Evolutionary conservation across 2,797 vertebrate genomes (phyloP), one percentile per base, ranked within the genome.

Genomic region (Eulemur albifrons): DNA sequence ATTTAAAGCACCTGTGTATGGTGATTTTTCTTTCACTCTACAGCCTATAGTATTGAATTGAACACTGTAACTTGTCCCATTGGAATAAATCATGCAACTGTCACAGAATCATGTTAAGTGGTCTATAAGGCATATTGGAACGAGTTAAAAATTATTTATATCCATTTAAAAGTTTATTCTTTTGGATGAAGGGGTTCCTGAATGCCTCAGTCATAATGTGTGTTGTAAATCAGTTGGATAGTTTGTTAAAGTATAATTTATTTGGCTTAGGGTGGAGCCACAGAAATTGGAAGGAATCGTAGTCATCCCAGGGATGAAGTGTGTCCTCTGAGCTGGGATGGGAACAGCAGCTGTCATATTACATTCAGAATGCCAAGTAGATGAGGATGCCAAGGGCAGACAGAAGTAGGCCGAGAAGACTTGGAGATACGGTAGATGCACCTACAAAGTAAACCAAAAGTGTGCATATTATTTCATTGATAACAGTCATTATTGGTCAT

Each of bases 81-180:
- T 98, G 98, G 98, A 99, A 98, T 98, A 98, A 99, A 98, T 99
- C 98, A 99, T 99, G 99, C 99, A 99, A 99, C 98, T 98, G 99
- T 99, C 99, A 99, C 99, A 98, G 99, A 97, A 99, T 99, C 99
- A 99, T 99, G 98, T 98, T 98, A 99, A 99, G 98, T 98, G 98
- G 99, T 99, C 98, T 98, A 99, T 99, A 99, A 99, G 99, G 99
- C 99, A 99, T 99, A 99, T 99, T 99, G 99, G 98, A 99, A 99
- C 99, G 99, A 99, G 99, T 99, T 99, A 99, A 99, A 99, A 99
- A 99, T 99, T 98, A 99, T 98, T 99, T 98, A 98, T 98, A 98
- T 98, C 98, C 98, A 82, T 98, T 99, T 98, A 98, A 98, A 99
- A 99, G 99, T 99, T 98, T 98, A 98, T 98, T 98, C 98, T 98